These are phyloP conservation scores for Actinemys pallida DNA, from an alignment of 2,113 vertebrate genomes.

Conservation along the genomic window DNA sequence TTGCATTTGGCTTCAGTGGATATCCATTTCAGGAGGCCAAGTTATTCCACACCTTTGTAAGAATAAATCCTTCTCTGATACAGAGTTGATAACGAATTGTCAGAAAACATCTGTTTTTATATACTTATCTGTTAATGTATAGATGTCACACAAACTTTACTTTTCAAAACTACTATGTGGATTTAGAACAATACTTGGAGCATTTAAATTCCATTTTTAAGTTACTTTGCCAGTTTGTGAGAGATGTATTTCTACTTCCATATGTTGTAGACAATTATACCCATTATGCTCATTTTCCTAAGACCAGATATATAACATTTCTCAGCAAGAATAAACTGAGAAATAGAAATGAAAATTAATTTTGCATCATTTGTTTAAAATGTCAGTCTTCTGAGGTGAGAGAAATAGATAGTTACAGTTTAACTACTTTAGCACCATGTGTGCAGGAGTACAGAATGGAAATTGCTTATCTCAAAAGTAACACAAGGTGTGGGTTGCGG, in stretches of 20 bases:
- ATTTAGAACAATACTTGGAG: constrained; percentile 3
- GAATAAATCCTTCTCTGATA: not conserved
- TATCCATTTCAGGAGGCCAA: not conserved
- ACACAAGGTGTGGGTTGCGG: not conserved
- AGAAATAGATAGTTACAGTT: constrained; percentile 2
- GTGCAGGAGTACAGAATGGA: not conserved
- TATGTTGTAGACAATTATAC: not conserved
- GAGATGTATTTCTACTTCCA: constrained; percentile 13
- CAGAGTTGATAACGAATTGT: not conserved
- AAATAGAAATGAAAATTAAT: constrained; percentile 62
- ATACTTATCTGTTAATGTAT: not conserved
- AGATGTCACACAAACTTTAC: constrained; percentile 1
- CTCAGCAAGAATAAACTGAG: constrained; percentile 24
- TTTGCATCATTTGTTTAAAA: constrained; percentile 39
- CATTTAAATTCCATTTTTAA: constrained; percentile 42
- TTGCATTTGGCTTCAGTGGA: not conserved
- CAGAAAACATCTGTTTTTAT: constrained; percentile 17
- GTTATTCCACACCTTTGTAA: not conserved
- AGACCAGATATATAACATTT: constrained; percentile 32
- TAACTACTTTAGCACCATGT: constrained; percentile 39
- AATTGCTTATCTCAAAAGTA: constrained; percentile 30
- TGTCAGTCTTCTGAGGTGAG: constrained; percentile 29
- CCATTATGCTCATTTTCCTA: not conserved
- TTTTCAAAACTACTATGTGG: constrained; percentile 29
- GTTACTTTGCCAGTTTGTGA: constrained; percentile 5